Evolutionary conservation across 2,113 vertebrate species (phyloP), one percentile per base, ranked within the genome.

Genomic region (Forbesichthys papilliferus): DNA sequence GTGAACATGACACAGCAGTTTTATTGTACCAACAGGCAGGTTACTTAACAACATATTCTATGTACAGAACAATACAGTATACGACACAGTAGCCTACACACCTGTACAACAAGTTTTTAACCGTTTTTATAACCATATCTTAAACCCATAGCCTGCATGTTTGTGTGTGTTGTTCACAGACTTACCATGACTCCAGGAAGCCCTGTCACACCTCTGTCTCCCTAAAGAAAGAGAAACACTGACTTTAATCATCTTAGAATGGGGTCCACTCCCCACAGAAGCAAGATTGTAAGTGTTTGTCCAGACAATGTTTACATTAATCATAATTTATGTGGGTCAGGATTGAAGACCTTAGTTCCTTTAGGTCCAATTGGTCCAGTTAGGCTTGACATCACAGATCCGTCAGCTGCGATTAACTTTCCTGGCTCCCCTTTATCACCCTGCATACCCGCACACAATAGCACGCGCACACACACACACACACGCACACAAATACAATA

Each of bases 341-440:
- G 53, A 12, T 47, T 66, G 8, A 33, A 61, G 47, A 91, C 92
- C 91, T 92, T 93, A 34, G 48, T 11, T 81, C 95, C 95, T 91
- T 90, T 75, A 61, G 92, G 90, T 73, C 96, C 96, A 72, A 90
- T 88, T 81, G 81, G 87, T 73, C 88, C 91, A 59, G 76, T 48
- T 51, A 94, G 53, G 52, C 80, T 86, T 5, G 90, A 90, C 73
- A 81, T 42, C 69, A 90, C 60, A 77, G 93, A 84, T 65, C 93
- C 86, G 61, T 95, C 89, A 27, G 92, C 91, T 0, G 90, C 72
- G 10, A 94, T 42, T 56, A 92, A 18, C 20, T 84, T 46, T 3
- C 93, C 95, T 0, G 97, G 91, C 66, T 98, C 96, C 9, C 97
- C 97, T 78, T 95, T 96, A 87, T 96, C 93, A 14, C 97, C 97